phyloP scores from a whole-genome alignment of 2,888 invertebrate genomes.

The Slavum lentiscoides region DNA sequence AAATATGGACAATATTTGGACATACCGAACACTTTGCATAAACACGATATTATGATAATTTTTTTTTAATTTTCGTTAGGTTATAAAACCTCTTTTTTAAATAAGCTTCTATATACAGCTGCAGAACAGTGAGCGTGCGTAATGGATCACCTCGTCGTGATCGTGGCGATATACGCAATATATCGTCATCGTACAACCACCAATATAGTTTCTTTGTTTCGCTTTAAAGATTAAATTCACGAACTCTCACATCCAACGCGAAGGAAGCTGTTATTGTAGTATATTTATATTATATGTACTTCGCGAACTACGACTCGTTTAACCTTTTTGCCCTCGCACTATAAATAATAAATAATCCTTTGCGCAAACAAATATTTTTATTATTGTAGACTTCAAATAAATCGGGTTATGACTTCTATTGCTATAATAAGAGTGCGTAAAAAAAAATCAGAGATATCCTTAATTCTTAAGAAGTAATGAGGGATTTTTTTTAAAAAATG shows the following conservation, averaged over 20 bases:
- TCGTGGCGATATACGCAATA: slow-evolving; percentile 12
- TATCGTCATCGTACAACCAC: slow-evolving; percentile 31
- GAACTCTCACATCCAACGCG: slow-evolving; percentile 8
- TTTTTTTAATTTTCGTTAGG: not conserved
- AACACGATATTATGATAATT: too few species aligned
- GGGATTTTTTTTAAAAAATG: too few species aligned
- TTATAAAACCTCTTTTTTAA: not conserved
- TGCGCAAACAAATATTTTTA: not conserved
- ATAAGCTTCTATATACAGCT: not conserved
- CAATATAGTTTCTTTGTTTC: slow-evolving; percentile 45
- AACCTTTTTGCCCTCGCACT: not conserved
- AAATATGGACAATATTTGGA: not conserved
- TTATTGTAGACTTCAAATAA: too few species aligned
- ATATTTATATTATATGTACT: not conserved
- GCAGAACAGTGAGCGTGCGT: slow-evolving; percentile 16
- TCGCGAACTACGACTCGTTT: slow-evolving; percentile 1
- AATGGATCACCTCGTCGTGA: slow-evolving; percentile 25
- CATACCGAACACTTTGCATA: not conserved
- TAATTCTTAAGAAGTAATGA: too few species aligned
- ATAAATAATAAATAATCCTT: not conserved
- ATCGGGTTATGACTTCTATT: too few species aligned
- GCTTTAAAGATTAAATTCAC: slow-evolving; percentile 24
- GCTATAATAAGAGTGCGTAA: too few species aligned
- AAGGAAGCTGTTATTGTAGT: not conserved
- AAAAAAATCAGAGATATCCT: too few species aligned